Evolutionary conservation across 1,140 invertebrate genomes (phyloP), one percentile per base, ranked within the genome.

Genomic region (Popillia japonica): DNA sequence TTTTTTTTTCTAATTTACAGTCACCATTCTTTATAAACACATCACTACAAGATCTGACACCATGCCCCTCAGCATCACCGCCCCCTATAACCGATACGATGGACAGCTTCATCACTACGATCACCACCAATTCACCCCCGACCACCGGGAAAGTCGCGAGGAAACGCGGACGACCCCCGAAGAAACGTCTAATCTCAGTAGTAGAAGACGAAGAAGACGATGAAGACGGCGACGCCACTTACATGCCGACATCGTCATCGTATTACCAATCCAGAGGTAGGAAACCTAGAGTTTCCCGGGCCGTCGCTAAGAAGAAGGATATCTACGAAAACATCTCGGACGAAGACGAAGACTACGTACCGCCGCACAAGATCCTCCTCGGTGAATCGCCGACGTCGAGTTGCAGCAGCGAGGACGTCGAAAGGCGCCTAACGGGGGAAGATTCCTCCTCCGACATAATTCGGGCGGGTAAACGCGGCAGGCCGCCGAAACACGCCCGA

Each of bases 401-500:
- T n/a, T 34, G 27, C 27, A 17, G 44, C 44, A 10, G 3, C 22
- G 27, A 1, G 9, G 20, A 68, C 6, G 6, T 55, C 14, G 48
- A 14, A 6, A 55, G 17, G 0, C 61, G 61, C 22, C 61, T 68
- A 34, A 3, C 61, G 0, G 1, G 17, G 20, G 17, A 55, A 3
- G 48, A 55, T 10, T 10, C 3, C 3, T 8, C 14, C 14, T 7
- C 4, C 0, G 42, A 73, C 20, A 6, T 27, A 8, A 14, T 68
- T 34, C 17, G 75, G 80, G 61, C 48, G 44, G 44, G 75, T 73
- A 79, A 81, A 78, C 80, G 83, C 8, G 85, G 80, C 14, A 77
- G 83, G 40, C 85, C 85, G n/a, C 81, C 85, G 23, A 86, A 84
- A 75, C 74, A 81, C 11, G 40, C 40, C 6, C 78, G 72, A 4